A percentile compares a stretch with the other conserved stretches of the same genome.
Conservation (phyloP, 2,888 invertebrate genomes). For the Tenthredo distinguenda region DNA sequence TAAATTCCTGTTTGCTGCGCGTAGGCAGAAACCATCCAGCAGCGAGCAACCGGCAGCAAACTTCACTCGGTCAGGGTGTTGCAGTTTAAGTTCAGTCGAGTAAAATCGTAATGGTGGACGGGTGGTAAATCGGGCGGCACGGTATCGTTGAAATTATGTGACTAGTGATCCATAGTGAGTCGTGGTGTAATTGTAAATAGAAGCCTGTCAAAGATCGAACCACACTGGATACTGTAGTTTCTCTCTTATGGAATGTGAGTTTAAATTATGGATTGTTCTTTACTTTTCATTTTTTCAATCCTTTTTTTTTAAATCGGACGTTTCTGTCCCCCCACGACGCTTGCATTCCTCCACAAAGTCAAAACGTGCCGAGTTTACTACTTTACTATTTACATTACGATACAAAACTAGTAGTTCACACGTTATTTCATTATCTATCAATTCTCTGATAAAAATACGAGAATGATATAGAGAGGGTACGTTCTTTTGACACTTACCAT, state of each 20-base stretch:
- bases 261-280: conserved; percentile 53
- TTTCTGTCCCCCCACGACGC: conserved; percentile 50
- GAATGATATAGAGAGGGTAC: not conserved
- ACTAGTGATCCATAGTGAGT: conserved; percentile 56
- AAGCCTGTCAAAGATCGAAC: conserved; percentile 43
- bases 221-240: conserved; percentile 51
- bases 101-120: conserved; percentile 58
- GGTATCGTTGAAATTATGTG: conserved; percentile 57
- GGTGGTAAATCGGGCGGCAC: conserved; percentile 58
- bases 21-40: not conserved
- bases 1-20: not conserved
- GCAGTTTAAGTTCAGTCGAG: conserved; percentile 51
- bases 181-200: conserved; percentile 51
- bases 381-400: not conserved
- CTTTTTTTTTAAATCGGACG: conserved; percentile 56
- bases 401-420: not conserved
- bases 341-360: conserved; percentile 7
- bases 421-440: not conserved
- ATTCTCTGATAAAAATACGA: not conserved
- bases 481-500: not conserved
- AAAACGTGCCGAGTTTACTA: not conserved
- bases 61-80: conserved; percentile 19
- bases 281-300: conserved; percentile 9
- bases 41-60: not conserved
- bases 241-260: conserved; percentile 59